Evolutionary conservation across 2,113 vertebrate species (phyloP).

Genomic region (Seriola aureovittata): DNA sequence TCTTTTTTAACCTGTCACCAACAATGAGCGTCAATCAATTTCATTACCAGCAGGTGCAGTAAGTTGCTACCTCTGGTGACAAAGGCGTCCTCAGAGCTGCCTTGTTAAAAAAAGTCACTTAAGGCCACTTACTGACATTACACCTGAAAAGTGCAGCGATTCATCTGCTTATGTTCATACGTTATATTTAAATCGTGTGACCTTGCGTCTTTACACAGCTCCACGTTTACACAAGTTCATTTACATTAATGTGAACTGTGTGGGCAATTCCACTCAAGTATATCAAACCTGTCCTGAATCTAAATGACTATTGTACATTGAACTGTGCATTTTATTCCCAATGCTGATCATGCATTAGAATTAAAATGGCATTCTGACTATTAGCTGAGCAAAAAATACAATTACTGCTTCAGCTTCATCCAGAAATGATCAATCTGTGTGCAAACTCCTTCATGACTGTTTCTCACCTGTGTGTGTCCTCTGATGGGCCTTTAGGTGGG

Average conservation of each 20-base stretch:
- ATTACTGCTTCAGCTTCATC: not conserved
- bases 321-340: not conserved
- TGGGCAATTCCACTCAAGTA: not conserved
- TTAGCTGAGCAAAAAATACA: not conserved
- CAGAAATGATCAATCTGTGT: not conserved
- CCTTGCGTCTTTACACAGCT: not conserved
- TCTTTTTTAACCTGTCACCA: constrained; percentile 47
- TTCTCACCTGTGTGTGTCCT: constrained; percentile 97
- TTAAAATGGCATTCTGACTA: not conserved
- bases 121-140: not conserved
- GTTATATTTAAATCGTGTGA: not conserved
- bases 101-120: not conserved
- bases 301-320: not conserved
- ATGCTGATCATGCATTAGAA: not conserved
- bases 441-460: not conserved
- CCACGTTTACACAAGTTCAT: not conserved
- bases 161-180: not conserved
- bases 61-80: not conserved
- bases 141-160: not conserved
- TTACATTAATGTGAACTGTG: not conserved
- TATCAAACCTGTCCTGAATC: not conserved
- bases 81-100: constrained; percentile 21
- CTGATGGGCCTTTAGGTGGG: constrained; percentile 99
- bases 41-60: constrained; percentile 37
- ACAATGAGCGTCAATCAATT: constrained; percentile 53